Evolutionary conservation across 2,888 invertebrate genomes (phyloP).

Genomic region (Anodontia alba): DNA sequence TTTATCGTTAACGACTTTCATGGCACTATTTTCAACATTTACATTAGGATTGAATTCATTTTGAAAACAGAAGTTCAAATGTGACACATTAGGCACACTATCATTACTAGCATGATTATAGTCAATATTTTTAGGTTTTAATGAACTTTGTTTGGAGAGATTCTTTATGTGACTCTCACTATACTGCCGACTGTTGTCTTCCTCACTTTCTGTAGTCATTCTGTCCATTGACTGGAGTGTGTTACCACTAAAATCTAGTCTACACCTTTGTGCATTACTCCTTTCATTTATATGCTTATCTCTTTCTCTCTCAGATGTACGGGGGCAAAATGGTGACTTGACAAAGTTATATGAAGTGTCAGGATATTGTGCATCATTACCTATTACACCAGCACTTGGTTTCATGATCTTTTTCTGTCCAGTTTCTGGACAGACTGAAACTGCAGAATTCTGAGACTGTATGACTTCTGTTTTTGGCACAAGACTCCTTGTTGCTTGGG

Average conservation of each 20-base stretch:
- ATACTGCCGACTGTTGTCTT: neutral
- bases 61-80: neutral
- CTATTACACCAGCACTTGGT: slow-evolving; percentile 42
- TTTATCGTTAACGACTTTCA: slow-evolving; percentile 46
- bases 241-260: neutral
- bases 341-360: neutral
- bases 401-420: slow-evolving; percentile 65
- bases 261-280: neutral
- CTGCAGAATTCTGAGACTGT: slow-evolving; percentile 65
- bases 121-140: neutral
- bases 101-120: neutral
- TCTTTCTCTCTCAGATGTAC: neutral
- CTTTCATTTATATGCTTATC: neutral
- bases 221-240: slow-evolving; percentile 12
- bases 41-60: neutral
- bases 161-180: no score
- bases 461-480: slow-evolving; percentile 28
- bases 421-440: slow-evolving; percentile 77
- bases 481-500: neutral
- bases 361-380: slow-evolving; percentile 70
- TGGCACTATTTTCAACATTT: neutral
- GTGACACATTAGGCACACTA: neutral
- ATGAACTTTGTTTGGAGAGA: neutral
- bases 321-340: neutral
- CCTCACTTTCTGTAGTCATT: neutral